Percentiles rank a stretch among this genome's conserved stretches.
These are phyloP conservation scores for Conger conger DNA, from an alignment of 2,113 vertebrate genomes.

Conservation along the genomic window DNA sequence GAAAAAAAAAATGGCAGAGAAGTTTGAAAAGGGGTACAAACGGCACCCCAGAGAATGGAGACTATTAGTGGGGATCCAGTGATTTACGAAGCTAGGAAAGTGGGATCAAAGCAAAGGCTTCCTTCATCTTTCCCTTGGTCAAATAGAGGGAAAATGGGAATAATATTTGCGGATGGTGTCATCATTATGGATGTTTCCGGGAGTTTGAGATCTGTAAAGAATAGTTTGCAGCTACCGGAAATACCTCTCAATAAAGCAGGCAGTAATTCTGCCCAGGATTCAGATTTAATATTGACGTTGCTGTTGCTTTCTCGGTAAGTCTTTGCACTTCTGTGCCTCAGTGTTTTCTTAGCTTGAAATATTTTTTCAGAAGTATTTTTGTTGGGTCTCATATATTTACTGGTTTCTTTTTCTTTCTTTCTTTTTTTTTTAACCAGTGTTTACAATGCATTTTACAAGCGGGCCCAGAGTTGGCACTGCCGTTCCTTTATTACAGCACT, in stretches of 20 bases:
- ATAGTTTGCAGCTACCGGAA: neutral
- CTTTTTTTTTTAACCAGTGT: neutral
- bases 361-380: neutral
- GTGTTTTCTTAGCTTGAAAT: neutral
- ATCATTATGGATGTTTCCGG: constrained; percentile 13
- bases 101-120: neutral
- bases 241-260: neutral
- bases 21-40: neutral
- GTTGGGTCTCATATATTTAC: neutral
- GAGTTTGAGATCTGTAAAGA: constrained; percentile 13
- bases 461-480: neutral
- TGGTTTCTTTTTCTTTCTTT: neutral
- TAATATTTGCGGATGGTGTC: constrained; percentile 20
- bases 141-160: constrained; percentile 4
- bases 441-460: neutral
- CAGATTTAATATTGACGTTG: neutral
- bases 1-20: neutral
- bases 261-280: neutral
- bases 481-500: neutral
- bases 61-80: neutral
- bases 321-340: neutral
- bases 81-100: neutral
- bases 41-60: neutral
- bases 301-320: neutral
- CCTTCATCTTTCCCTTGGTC: constrained; percentile 9